Percentiles rank a stretch among this genome's conserved stretches.
Conservation (phyloP, 2,888 invertebrate genomes). For the Sussaba pulchella region DNA sequence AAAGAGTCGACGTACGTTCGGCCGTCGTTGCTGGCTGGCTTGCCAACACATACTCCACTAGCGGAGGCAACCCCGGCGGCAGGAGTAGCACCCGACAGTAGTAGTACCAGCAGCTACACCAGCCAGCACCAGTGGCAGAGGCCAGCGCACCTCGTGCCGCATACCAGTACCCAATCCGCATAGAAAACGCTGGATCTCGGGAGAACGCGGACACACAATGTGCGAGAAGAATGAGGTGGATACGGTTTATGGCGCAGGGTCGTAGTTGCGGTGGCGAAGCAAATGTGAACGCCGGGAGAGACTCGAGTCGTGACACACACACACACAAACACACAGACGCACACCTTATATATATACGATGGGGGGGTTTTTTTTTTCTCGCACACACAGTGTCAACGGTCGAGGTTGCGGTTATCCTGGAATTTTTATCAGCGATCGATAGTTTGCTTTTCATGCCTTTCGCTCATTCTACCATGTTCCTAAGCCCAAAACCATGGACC, state of each 20-base stretch:
- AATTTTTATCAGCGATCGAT: slow-evolving; percentile 66
- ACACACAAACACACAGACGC: neutral
- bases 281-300: neutral
- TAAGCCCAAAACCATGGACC: slow-evolving; percentile 5
- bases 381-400: slow-evolving; percentile 34
- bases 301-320: neutral
- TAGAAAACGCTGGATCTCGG: slow-evolving; percentile 56
- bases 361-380: no score
- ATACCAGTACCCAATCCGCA: slow-evolving; percentile 29
- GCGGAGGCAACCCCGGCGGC: neutral
- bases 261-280: neutral
- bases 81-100: no score
- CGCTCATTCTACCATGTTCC: slow-evolving; percentile 12
- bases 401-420: slow-evolving; percentile 46
- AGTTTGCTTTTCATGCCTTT: slow-evolving; percentile 53
- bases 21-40: slow-evolving; percentile 62
- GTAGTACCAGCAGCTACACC: no score
- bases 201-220: slow-evolving; percentile 62
- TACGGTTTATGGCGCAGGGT: slow-evolving; percentile 12
- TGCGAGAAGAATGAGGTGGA: slow-evolving; percentile 65
- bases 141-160: slow-evolving; percentile 54
- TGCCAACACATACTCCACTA: slow-evolving; percentile 63
- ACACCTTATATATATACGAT: no score
- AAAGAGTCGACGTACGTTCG: slow-evolving; percentile 66
- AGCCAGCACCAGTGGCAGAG: slow-evolving; percentile 44